phyloP scores from a whole-genome alignment of 1,140 invertebrate species.

The Venustaconcha ellipsiformis region DNA sequence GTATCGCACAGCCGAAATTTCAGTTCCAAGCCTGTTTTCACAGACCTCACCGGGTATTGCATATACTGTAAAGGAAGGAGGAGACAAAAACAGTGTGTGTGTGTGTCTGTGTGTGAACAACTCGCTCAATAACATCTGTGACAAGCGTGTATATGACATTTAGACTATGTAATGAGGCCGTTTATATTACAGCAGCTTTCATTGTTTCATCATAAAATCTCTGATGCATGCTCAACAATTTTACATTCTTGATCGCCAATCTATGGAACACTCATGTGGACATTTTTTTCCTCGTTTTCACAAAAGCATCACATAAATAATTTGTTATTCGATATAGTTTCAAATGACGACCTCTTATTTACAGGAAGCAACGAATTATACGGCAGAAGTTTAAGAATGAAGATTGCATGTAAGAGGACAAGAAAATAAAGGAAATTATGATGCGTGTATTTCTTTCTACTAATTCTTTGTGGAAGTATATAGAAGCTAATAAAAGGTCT shows the following conservation, averaged over 20 bases:
- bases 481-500: conserved; percentile 2
- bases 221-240: neutral
- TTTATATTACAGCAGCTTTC: neutral
- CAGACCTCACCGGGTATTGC: neutral
- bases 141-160: neutral
- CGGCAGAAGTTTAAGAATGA: too few relatives aligned
- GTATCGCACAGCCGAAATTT: too few relatives aligned
- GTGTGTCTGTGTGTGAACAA: neutral
- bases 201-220: neutral
- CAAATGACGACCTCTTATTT: too few relatives aligned
- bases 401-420: neutral
- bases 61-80: too few relatives aligned
- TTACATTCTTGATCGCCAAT: neutral
- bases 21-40: neutral
- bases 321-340: neutral
- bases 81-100: neutral
- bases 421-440: neutral
- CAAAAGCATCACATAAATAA: neutral
- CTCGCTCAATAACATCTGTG: neutral
- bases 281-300: neutral
- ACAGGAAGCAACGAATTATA: too few relatives aligned
- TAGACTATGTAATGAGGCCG: neutral
- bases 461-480: neutral
- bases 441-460: neutral
- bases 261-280: neutral